A percentile compares a stretch with the other conserved stretches of the same genome.
Conservation (phyloP, 2,113 vertebrate genomes). For the Hypomesus transpacificus region DNA sequence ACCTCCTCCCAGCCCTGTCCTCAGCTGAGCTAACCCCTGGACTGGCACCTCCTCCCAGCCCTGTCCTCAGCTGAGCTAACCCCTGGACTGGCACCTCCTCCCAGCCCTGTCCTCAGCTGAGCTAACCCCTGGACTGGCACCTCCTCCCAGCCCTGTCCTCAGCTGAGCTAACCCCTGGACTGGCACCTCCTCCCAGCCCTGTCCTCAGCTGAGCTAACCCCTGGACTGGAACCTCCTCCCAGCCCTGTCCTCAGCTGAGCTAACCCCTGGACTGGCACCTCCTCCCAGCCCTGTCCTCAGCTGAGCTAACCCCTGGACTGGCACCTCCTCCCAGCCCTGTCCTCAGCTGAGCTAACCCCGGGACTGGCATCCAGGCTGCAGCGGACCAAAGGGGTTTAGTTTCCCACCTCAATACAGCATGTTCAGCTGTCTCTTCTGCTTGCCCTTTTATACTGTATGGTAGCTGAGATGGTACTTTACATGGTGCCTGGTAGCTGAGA, state of each 20-base stretch:
- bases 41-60: not conserved
- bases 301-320: not conserved
- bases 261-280: not conserved
- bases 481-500: no score
- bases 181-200: not conserved
- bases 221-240: not conserved
- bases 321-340: no score
- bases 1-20: not conserved
- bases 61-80: no score
- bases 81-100: not conserved
- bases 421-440: conserved; percentile 1
- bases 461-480: no score
- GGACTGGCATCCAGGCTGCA: not conserved
- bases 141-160: no score
- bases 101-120: no score
- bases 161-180: not conserved
- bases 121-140: not conserved
- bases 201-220: no score
- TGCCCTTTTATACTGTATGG: not conserved
- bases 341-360: no score
- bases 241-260: no score
- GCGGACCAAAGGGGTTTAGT: conserved; percentile 2
- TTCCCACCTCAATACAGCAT: conserved; percentile 9
- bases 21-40: no score
- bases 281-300: no score